Percentiles rank a stretch among this genome's conserved stretches.
These are phyloP conservation scores for Lacanobia oleracea DNA, from an alignment of 2,888 invertebrate genomes.

Conservation along the genomic window DNA sequence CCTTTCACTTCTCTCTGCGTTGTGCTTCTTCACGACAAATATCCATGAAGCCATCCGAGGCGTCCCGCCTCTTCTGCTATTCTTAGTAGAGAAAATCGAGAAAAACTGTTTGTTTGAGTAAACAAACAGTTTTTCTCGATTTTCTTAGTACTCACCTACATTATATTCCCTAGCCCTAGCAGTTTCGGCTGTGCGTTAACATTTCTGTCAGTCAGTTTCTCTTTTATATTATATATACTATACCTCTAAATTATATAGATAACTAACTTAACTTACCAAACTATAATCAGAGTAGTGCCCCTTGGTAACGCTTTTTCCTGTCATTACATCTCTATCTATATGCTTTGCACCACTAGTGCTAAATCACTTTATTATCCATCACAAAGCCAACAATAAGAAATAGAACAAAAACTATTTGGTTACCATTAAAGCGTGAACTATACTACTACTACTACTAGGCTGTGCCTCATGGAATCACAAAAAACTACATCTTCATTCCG, in stretches of 20 bases:
- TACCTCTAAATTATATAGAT: no score
- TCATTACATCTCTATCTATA: slow-evolving; percentile 61
- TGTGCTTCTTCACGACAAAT: background rate
- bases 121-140: no score
- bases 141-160: no score
- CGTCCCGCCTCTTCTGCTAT: no score
- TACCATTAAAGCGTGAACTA: slow-evolving; percentile 80
- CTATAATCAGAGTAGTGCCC: background rate
- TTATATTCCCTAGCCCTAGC: no score
- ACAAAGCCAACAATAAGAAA: slow-evolving; percentile 76
- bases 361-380: slow-evolving; percentile 74
- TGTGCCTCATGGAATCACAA: slow-evolving; percentile 76
- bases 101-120: no score
- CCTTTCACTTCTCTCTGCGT: background rate
- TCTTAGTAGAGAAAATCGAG: no score
- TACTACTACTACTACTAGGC: slow-evolving; percentile 83
- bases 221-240: no score
- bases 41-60: no score
- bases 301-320: slow-evolving; percentile 26
- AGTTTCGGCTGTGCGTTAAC: no score
- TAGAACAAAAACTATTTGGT: slow-evolving; percentile 78
- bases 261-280: no score
- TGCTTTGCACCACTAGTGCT: slow-evolving; percentile 66
- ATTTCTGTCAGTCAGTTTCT: no score
- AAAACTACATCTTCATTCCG: slow-evolving; percentile 84